Base-by-base conservation (phyloP, 2,797 vertebrate species). In the Platalea minor region DNA sequence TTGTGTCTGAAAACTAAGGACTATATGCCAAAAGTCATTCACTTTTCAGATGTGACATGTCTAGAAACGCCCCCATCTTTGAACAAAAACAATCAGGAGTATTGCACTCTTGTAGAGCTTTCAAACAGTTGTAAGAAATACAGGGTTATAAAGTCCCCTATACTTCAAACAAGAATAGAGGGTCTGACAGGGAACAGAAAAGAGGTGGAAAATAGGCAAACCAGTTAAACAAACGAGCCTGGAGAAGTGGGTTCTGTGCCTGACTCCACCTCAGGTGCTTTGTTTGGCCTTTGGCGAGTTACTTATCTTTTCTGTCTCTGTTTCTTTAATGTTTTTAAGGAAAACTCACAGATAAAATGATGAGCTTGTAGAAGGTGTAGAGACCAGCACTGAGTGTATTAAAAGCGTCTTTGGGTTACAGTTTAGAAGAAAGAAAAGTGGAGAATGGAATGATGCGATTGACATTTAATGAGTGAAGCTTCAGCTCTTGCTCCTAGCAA, bases 21-120 rank as follows among this genome's bases (percentile, higher is more conserved):
- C 88, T 72, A n/a, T 45, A 88, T 88, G 81, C 81, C 95, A 91
- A 46, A 96, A 97, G 92, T 95, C 96, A 91, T 73, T 96, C 95
- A 73, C 91, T 93, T 96, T 91, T 95, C 93, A 95, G 78, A 91
- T 64, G 77, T 94, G 95, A 95, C 91, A 95, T 5, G 61, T 85
- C 84, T 69, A 87, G 94, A 63, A 97, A 97, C 87, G 39, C 89
- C 93, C 85, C 92, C 78, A 91, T 48, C 92, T 91, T 93, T 97
- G 85, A 95, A 59, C 56, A 78, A 76, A 88, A 93, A 68, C 76
- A 93, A 91, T 94, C 86, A 59, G n/a, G 80, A 94, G 53, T 13
- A 10, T 72, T 77, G 61, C 72, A 39, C 53, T 45, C 89, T 85
- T 91, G 73, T 33, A 79, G 72, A 84, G 70, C 89, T 95, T 89